These are phyloP conservation scores for Brachirus orientalis DNA, from an alignment of 2,113 vertebrate species.

Conservation along the genomic window DNA sequence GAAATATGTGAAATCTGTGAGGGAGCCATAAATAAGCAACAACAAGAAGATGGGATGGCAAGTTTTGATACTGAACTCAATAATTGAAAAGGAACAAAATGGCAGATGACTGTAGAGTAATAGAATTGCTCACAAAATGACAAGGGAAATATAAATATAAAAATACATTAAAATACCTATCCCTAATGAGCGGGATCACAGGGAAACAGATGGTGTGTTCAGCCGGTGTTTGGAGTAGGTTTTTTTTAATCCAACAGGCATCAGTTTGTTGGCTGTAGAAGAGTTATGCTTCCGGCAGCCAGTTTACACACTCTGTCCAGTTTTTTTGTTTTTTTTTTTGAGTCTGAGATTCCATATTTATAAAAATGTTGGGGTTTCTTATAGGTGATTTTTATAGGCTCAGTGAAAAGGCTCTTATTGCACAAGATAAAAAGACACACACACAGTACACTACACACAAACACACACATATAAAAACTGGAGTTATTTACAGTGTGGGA, in stretches of 20 bases:
- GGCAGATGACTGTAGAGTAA: conserved; percentile 9
- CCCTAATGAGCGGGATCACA: conserved; percentile 53
- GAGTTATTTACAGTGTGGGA: conserved; percentile 20
- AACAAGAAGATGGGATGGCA: conserved; percentile 17
- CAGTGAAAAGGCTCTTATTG: not conserved
- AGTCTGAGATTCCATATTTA: conserved; percentile 33
- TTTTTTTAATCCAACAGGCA: conserved; percentile 63
- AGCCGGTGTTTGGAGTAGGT: conserved; percentile 59
- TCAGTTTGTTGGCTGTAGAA: conserved; percentile 57
- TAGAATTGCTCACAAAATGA: conserved; percentile 20
- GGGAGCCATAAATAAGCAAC: not conserved
- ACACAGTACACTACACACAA: not conserved
- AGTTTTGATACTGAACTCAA: not conserved
- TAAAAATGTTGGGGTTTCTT: conserved; percentile 1
- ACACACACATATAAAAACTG: not conserved
- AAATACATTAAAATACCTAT: conserved; percentile 54
- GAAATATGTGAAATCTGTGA: not conserved
- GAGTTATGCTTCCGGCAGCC: conserved; percentile 33
- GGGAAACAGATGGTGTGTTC: conserved; percentile 72
- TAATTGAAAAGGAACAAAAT: conserved; percentile 9
- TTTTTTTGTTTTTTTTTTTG: conserved; percentile 27
- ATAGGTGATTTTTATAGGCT: conserved; percentile 12
- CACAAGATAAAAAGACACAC: too few relatives aligned
- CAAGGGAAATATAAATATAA: conserved; percentile 38
- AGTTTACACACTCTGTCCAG: conserved; percentile 34